These are phyloP conservation scores for Chaetorhynchus papuensis DNA, from an alignment of 2,113 vertebrate genomes.

Conservation along the genomic window DNA sequence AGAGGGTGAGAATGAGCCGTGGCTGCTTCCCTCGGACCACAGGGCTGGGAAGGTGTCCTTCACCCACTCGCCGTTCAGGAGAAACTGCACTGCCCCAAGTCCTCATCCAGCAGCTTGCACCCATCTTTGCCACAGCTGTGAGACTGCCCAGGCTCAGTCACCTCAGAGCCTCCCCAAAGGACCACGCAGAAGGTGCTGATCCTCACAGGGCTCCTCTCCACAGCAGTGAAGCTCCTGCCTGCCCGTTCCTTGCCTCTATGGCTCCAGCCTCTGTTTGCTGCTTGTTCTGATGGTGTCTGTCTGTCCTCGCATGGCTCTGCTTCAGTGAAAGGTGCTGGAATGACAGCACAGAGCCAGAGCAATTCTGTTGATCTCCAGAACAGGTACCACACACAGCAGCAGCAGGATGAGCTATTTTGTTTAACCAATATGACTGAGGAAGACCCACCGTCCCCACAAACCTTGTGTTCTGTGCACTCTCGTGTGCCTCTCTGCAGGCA, in stretches of 20 bases:
- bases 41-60: not conserved
- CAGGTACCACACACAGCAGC: not conserved
- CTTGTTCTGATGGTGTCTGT: not conserved
- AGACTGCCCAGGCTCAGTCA: not conserved
- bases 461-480: not conserved
- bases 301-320: not conserved
- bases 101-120: not conserved
- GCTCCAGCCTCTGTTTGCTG: not conserved
- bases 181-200: not conserved
- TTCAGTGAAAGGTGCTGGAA: not conserved
- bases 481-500: not conserved
- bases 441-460: not conserved
- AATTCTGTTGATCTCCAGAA: not conserved
- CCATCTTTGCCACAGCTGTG: not conserved
- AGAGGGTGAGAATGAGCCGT: not conserved
- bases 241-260: accelerated
- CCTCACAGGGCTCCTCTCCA: not conserved
- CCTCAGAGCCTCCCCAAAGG: not conserved
- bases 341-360: not conserved
- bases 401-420: not conserved
- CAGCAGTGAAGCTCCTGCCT: not conserved
- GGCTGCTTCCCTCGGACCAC: accelerated
- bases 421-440: not conserved
- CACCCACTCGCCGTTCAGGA: not conserved
- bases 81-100: not conserved